Base-by-base conservation (phyloP, 1,140 invertebrate genomes). In the Hermetia illucens region DNA sequence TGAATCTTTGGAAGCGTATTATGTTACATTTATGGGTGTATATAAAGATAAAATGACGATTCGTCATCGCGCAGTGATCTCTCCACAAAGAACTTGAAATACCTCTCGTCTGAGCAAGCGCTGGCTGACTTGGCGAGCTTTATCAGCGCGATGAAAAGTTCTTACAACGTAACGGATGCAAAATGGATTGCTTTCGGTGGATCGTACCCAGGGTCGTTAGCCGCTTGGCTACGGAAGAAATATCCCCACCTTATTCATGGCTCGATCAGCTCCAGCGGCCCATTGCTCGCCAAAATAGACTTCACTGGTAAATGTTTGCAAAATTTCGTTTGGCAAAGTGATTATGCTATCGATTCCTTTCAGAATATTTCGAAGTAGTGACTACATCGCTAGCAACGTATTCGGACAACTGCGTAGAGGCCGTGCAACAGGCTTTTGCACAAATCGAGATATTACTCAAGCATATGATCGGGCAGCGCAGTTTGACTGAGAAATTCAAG, bases 101-200 rank as follows among this genome's bases (percentile, higher is more conserved):
- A 76, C 51, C 58, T 95, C 12, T 84, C 69, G 37, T 91, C 86
- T 16, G 72, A 85, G 46, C 88, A 93, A 65, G 90, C 89, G 1
- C 60, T 95, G 21, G 84, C 80, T 10, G 90, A 94, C 64, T 63
- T 92, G 33, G 86, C 87, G 1, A 67, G 71, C 39, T 94, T 94
- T 51, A 82, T 90, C 20, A 47, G 57, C 34, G 68, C 59, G 31
- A 82, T 82, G 69, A 80, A 76, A 48, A 41, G 60, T 5, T 57
- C 74, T 45, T 73, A 78, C 40, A 70, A 77, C 20, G 60, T 90
- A 25, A 58, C 63, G 0, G 53, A 66, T 16, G 71, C 72, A n/a
- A 89, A 87, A 65, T 92, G 88, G 83, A 78, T 96, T 41, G 76
- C 77, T 2, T 93, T 95, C 61, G 91, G 92, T 20, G 90, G 91